Conservation (phyloP, 2,888 invertebrate genomes). For the Lypha dubia region DNA sequence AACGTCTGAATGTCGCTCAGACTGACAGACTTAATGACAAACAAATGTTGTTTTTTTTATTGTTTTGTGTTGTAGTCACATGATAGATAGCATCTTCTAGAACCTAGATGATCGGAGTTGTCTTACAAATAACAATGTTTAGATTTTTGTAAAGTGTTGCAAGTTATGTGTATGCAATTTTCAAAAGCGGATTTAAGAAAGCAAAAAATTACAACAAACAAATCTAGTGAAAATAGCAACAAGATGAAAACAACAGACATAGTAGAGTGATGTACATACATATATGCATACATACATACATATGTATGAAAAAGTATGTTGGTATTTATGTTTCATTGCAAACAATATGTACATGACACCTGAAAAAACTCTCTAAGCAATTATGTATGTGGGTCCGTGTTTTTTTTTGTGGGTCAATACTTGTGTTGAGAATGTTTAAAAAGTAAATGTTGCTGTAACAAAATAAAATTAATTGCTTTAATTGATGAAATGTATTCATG, state of each 20-base stretch:
- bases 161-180: conserved; percentile 54
- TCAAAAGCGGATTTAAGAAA: conserved; percentile 48
- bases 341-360: conserved; percentile 29
- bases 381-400: conserved; percentile 8
- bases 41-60: conserved; percentile 6
- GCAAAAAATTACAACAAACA: conserved; percentile 1
- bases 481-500: not conserved
- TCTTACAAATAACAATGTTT: conserved; percentile 45
- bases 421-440: not conserved
- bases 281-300: not conserved
- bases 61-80: not conserved
- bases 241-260: conserved; percentile 1
- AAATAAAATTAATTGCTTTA: not conserved
- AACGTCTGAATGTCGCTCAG: not conserved
- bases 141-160: conserved; percentile 51
- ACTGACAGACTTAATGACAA: conserved; percentile 16
- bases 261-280: not conserved
- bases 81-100: conserved; percentile 6
- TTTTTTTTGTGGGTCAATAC: conserved; percentile 22
- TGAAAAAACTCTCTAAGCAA: conserved; percentile 34
- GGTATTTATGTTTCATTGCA: not conserved
- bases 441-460: not conserved
- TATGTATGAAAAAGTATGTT: not conserved
- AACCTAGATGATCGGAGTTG: conserved; percentile 2
- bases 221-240: conserved; percentile 9